Percentiles rank a stretch among this genome's conserved stretches.
phyloP scores from a whole-genome alignment of 2,113 vertebrate genomes.

The Aegotheles bennettii region DNA sequence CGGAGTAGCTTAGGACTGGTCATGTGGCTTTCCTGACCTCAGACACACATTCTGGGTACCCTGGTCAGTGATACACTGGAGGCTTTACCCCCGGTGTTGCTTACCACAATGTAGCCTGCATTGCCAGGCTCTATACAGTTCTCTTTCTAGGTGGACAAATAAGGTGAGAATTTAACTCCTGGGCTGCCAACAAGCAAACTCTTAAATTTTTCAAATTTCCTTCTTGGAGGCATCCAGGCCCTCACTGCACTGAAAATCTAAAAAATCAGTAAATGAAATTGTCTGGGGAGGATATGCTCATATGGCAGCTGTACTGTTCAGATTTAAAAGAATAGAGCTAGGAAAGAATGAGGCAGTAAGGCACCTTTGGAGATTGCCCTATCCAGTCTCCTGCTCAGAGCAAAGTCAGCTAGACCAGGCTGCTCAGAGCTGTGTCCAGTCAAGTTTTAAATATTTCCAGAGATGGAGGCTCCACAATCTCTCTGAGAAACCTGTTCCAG shows the following conservation, averaged over 20 bases:
- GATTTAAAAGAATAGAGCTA: neutral
- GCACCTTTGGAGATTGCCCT: neutral
- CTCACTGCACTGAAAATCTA: neutral
- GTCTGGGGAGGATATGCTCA: neutral
- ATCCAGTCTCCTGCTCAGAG: neutral
- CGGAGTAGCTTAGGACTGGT: neutral
- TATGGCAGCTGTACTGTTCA: neutral
- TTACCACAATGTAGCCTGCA: neutral
- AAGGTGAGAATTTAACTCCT: neutral
- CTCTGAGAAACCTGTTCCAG: neutral
- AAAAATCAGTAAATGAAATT: neutral
- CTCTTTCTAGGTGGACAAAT: neutral
- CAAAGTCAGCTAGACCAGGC: neutral
- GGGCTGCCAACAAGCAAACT: neutral
- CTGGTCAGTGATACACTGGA: neutral
- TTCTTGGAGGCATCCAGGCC: neutral
- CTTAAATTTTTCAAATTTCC: neutral
- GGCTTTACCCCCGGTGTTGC: accelerated
- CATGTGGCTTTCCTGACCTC: neutral
- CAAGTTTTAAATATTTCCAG: neutral
- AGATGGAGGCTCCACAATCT: neutral
- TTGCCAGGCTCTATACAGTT: neutral
- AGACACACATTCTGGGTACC: neutral
- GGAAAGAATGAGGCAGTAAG: neutral
- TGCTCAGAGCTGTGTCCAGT: neutral